Evolutionary conservation across 2,113 vertebrate species (phyloP).

Genomic region (Sclerurus mexicanus): DNA sequence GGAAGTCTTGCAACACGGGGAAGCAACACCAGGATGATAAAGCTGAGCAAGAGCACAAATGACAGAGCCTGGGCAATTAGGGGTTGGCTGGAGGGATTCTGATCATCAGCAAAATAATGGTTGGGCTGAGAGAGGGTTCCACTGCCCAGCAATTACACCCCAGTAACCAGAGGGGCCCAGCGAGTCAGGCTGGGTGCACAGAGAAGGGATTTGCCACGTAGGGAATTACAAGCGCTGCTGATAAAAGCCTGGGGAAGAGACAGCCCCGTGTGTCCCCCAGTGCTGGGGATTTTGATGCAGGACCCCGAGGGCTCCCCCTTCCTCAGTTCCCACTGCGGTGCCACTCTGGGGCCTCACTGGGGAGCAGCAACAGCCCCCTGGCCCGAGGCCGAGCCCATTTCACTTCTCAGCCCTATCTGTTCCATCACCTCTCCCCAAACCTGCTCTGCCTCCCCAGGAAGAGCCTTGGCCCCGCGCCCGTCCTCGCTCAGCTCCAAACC

Average conservation of each 20-base stretch:
- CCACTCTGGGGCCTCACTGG: rapidly evolving
- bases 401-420: neutral
- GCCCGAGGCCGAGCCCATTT: neutral
- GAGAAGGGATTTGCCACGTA: neutral
- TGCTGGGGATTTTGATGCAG: neutral
- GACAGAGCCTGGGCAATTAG: neutral
- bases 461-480: neutral
- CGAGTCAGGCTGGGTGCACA: neutral
- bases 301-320: rapidly evolving
- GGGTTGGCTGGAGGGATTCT: neutral
- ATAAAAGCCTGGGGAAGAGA: neutral
- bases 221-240: neutral
- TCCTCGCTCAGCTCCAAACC: rapidly evolving
- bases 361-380: rapidly evolving
- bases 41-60: neutral
- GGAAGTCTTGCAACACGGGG: neutral
- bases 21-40: neutral
- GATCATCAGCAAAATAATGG: neutral
- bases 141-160: neutral
- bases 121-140: neutral
- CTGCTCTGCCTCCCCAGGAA: neutral
- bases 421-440: neutral
- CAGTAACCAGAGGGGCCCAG: neutral
- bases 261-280: neutral
- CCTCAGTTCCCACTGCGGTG: neutral